A percentile compares a stretch with the other conserved stretches of the same genome.
Evolutionary conservation across 2,888 invertebrate species (phyloP).

Genomic region (Ichneumoninae sp.): DNA sequence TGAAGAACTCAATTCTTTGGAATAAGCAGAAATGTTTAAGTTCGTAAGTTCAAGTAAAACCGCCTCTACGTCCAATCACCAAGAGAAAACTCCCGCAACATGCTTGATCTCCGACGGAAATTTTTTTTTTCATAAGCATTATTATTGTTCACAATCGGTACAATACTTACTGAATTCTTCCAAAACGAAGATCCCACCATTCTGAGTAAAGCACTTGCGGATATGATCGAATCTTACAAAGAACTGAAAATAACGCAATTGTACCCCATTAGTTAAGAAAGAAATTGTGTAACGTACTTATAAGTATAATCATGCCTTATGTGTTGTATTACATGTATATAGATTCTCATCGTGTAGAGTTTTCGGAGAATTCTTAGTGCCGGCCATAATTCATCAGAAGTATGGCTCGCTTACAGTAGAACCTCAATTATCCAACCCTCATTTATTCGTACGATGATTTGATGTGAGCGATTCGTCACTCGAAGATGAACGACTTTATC

Average conservation of each 20-base stretch:
- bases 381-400: background rate
- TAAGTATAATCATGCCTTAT: constrained; percentile 49
- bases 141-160: constrained; percentile 13
- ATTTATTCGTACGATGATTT: background rate
- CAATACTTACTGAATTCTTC: constrained; percentile 99
- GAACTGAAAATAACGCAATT: constrained; percentile 91
- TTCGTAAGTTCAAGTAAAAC: background rate
- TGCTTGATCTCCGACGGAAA: background rate
- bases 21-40: background rate
- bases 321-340: constrained; percentile 18
- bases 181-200: constrained; percentile 99
- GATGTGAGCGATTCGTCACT: no score
- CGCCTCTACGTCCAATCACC: background rate
- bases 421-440: background rate
- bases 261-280: constrained; percentile 41
- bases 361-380: constrained; percentile 19
- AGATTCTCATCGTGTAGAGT: constrained; percentile 13
- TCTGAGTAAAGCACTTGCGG: constrained; percentile 99
- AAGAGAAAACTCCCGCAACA: background rate
- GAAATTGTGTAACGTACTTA: background rate
- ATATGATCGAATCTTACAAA: constrained; percentile 99
- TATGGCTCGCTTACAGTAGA: background rate
- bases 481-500: no score
- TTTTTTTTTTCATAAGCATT: background rate
- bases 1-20: background rate